Percentiles rank a stretch among this genome's conserved stretches.
These are phyloP conservation scores for Reticulitermes lucifugus DNA, from an alignment of 2,888 invertebrate genomes.

Conservation along the genomic window DNA sequence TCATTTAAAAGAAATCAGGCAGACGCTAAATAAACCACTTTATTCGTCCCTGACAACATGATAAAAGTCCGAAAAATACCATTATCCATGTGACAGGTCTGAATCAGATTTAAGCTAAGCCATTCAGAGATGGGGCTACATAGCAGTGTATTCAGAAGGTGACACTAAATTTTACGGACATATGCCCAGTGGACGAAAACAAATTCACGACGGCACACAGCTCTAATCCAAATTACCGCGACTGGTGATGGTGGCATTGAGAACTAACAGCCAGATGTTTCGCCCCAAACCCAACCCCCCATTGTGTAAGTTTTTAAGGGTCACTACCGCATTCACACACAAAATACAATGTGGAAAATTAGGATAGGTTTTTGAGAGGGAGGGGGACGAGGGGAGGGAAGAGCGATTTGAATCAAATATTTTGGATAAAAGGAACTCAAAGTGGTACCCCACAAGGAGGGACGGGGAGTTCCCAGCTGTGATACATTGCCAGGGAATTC, in stretches of 20 bases:
- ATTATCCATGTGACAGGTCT: background rate
- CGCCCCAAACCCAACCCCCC: background rate
- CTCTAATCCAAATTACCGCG: background rate
- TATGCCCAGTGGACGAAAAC: background rate
- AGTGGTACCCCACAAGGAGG: slow-evolving; percentile 16
- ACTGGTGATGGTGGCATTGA: background rate
- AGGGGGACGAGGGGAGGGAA: background rate
- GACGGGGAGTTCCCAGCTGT: background rate
- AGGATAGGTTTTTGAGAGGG: background rate
- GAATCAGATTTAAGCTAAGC: background rate
- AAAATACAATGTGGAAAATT: slow-evolving; percentile 16
- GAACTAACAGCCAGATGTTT: slow-evolving; percentile 11
- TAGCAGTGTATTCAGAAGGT: background rate
- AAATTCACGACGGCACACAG: background rate
- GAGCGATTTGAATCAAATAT: slow-evolving; percentile 1
- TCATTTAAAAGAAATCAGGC: no score
- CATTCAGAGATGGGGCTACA: background rate
- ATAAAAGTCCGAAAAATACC: background rate
- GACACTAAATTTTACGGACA: background rate
- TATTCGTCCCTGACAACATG: background rate
- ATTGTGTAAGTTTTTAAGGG: slow-evolving; percentile 3
- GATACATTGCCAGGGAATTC: background rate
- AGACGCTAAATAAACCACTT: background rate
- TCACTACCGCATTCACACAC: slow-evolving; percentile 13
- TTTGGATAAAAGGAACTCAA: slow-evolving; percentile 13